phyloP scores from a whole-genome alignment of 2,113 vertebrate species.

The Mohoua ochrocephala region DNA sequence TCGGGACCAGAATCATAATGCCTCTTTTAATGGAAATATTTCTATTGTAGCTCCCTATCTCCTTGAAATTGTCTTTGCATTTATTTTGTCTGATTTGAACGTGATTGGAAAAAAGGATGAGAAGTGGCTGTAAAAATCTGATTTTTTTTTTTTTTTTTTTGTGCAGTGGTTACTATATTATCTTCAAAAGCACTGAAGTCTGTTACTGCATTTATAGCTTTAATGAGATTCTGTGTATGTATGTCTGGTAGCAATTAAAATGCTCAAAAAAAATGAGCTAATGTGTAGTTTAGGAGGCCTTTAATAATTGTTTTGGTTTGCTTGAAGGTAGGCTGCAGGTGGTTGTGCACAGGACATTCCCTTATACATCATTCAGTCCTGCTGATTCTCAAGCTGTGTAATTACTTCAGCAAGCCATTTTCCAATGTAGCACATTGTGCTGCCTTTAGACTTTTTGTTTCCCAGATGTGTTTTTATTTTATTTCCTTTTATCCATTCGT shows the following conservation, averaged over 20 bases:
- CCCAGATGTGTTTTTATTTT: neutral
- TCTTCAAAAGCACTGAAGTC: neutral
- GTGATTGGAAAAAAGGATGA: neutral
- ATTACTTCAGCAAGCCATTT: neutral
- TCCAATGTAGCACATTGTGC: neutral
- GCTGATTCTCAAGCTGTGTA: neutral
- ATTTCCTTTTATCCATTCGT: neutral
- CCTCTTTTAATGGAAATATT: neutral
- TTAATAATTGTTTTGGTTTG: neutral
- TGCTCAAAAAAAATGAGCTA: neutral
- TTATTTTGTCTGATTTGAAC: constrained; percentile 1
- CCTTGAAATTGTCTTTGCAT: neutral
- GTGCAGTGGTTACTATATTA: neutral
- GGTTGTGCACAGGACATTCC: neutral
- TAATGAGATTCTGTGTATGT: neutral
- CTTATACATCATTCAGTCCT: neutral
- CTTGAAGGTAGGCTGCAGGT: neutral
- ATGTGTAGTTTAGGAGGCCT: neutral
- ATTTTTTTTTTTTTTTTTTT: neutral
- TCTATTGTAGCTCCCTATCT: neutral
- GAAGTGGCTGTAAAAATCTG: neutral
- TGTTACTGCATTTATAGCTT: neutral
- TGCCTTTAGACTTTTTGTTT: neutral
- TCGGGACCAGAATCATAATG: neutral
- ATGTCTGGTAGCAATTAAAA: neutral